Percentiles rank a stretch among this genome's conserved stretches.
Evolutionary conservation across 2,113 vertebrate species (phyloP).

Genomic region (Eolophus roseicapilla): DNA sequence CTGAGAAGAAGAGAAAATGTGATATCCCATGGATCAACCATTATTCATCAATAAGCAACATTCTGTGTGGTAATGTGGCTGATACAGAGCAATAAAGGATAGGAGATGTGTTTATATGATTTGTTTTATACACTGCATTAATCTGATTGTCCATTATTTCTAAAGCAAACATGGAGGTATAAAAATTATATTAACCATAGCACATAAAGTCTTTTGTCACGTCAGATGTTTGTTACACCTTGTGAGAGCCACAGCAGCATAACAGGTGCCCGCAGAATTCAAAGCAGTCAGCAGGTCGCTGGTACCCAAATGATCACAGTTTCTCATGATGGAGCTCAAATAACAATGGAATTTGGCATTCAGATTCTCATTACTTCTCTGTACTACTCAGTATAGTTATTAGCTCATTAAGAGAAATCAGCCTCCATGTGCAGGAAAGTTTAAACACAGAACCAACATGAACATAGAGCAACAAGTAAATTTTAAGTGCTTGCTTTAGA

Average conservation of each 20-base stretch:
- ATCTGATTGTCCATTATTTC: conserved; percentile 48
- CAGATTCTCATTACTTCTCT: background rate
- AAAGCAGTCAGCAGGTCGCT: background rate
- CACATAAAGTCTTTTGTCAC: conserved; percentile 28
- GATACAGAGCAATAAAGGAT: conserved; percentile 9
- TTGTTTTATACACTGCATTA: conserved; percentile 27
- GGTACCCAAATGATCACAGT: background rate
- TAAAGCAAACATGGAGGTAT: conserved; percentile 30
- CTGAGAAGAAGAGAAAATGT: background rate
- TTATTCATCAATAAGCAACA: conserved; percentile 17
- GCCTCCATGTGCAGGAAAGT: background rate
- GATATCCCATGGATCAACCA: background rate
- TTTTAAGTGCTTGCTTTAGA: background rate
- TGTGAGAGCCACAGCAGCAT: background rate
- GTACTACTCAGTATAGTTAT: background rate
- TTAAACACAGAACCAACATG: background rate
- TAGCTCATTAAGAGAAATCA: background rate
- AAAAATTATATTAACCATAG: conserved; percentile 40
- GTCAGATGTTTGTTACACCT: conserved; percentile 29
- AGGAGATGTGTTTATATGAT: conserved; percentile 41
- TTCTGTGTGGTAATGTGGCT: background rate
- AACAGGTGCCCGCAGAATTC: conserved; percentile 1
- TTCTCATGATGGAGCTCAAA: accelerated
- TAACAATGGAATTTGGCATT: background rate
- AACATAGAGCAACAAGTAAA: background rate